Evolutionary conservation across 2,113 vertebrate species (phyloP), one percentile per base, ranked within the genome.

Genomic region (Melanostigma gelatinosum): DNA sequence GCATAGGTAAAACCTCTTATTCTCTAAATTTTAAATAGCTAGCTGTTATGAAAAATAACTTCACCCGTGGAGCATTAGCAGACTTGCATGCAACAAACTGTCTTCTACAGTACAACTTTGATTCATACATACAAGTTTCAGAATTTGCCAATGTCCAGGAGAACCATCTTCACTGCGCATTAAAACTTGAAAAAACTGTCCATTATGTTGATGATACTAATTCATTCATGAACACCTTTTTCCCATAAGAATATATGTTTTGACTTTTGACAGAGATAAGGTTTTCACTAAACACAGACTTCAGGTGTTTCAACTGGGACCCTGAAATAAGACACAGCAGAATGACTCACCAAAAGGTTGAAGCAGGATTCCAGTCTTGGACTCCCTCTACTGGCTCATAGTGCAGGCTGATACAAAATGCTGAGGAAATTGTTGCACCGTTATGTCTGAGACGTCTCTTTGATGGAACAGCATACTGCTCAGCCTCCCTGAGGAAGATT

Each of bases 21-120:
- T 94, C 90, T 92, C 77, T 89, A 85, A 84, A 92, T 93, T 93
- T 94, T 93, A 90, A 90, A 93, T 93, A 91, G 69, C 78, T 80
- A 8, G 61, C 84, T 83, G 80, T 88, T 90, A 67, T 91, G 84
- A 92, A 93, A 94, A 93, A 92, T 90, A 93, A 90, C 91, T 74
- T 63, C 64, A 85, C 89, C 82, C 77, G 75, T 79, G 58, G 32
- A 72, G 85, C 81, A 75, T 68, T 77, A 75, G 65, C 29, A 75
- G 79, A 72, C 66, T 84, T 4, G 77, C 89, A 93, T 76, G 77
- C 89, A 91, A 90, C 76, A 82, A 44, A 76, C 79, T 38, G 63
- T 32, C 65, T 36, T 80, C 60, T 27, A n/a, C 5, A 38, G 57
- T 10, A 32, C 8, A 15, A 15, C 66, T 57, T 40, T 54, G 54